Base-by-base conservation (phyloP, 2,797 vertebrate genomes). In the Nyctalus aviator region DNA sequence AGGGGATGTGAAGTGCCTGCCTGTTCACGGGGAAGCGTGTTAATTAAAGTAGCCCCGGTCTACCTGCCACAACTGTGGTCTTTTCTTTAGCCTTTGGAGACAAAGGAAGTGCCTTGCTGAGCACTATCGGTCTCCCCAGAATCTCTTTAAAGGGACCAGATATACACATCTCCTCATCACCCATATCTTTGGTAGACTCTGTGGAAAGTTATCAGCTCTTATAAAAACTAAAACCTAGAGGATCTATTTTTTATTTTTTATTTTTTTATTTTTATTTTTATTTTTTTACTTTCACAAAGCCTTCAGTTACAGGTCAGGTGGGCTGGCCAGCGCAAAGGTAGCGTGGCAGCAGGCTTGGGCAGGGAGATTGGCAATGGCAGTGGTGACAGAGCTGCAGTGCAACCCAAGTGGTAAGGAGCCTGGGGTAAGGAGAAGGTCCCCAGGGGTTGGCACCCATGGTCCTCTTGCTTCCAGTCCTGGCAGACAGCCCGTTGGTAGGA, bases 181-280 rank as follows among this genome's bases (percentile, higher is more conserved):
- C 53, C 20, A 23, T 23, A 48, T 30, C 90, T 90, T 90, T 77
- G 64, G 41, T 59, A 93, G 44, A 88, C 4, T 5, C 59, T 53
- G 46, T 10, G 13, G 32, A 87, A 17, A 84, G 62, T 69, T 85
- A 27, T 17, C 0, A 1, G 41, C 62, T 89, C 30, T 93, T 84
- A 81, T 4, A 48, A 84, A 95, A 96, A 75, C 41, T 27, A n/a
- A 64, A 57, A 87, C 35, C 76, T 83, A 32, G 62, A 79, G 35
- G 82, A 62, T 62, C 66, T 64, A 1, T 21, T 21, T 55, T 55
- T 25, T n/a, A n/a, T n/a, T n/a, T n/a, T n/a, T n/a, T n/a, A n/a
- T n/a, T n/a, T n/a, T n/a, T n/a, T n/a, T n/a, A n/a, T n/a, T n/a
- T n/a, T n/a, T n/a, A n/a, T n/a, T n/a, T n/a, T n/a, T n/a, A n/a